Conservation (phyloP, 2,113 vertebrate species). For the Ginglymostoma cirratum region DNA sequence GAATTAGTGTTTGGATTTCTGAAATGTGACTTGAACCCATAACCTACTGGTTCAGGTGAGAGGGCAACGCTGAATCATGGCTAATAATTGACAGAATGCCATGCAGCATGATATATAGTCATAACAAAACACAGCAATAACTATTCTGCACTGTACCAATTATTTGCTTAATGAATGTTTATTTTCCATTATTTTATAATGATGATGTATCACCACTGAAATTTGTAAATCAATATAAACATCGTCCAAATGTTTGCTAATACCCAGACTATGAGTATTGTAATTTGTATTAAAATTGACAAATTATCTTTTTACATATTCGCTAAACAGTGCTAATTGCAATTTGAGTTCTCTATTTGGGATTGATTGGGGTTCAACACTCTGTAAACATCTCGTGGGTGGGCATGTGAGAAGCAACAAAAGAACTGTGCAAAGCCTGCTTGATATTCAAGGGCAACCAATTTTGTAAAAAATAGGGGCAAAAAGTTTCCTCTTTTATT, state of each 20-base stretch:
- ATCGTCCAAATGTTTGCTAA: not conserved
- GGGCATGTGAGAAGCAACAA: not conserved
- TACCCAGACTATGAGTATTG: no score
- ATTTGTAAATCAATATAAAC: not conserved
- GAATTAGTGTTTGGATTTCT: not conserved
- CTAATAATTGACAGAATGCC: not conserved
- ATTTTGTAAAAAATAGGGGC: not conserved
- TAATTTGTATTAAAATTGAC: not conserved
- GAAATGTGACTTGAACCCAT: not conserved
- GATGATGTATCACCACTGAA: not conserved
- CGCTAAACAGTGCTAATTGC: not conserved
- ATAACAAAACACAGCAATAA: not conserved
- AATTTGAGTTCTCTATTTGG: not conserved
- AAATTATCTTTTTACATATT: not conserved
- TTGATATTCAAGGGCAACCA: not conserved
- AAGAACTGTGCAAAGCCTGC: not conserved
- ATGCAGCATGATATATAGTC: not conserved
- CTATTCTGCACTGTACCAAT: not conserved
- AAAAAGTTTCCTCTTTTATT: not conserved
- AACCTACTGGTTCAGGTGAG: no score
- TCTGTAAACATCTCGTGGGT: not conserved
- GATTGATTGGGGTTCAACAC: not conserved
- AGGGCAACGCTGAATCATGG: not conserved
- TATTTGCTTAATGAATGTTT: not conserved
- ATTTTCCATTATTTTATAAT: not conserved